A percentile compares a stretch with the other conserved stretches of the same genome.
Evolutionary conservation across 1,140 invertebrate genomes (phyloP).

Genomic region (Scaptomyza montana): DNA sequence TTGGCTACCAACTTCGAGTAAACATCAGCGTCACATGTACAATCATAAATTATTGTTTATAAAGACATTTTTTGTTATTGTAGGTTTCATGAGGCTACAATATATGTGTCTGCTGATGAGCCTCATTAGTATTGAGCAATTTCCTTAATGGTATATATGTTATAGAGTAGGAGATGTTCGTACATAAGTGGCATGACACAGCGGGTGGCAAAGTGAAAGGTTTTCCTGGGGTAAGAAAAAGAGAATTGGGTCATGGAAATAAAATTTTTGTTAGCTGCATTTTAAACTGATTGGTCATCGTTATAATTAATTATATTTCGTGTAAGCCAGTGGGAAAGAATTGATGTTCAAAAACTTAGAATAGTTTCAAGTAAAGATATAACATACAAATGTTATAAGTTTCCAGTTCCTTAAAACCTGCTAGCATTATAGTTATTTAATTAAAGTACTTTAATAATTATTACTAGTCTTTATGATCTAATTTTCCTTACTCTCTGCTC

Average conservation of each 20-base stretch:
- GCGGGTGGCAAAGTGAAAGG: constrained; percentile 39
- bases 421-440: no score
- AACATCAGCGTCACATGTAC: neutral
- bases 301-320: no score
- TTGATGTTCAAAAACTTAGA: no score
- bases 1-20: constrained; percentile 21
- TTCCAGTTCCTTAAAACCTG: no score
- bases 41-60: constrained; percentile 32
- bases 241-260: constrained; percentile 29
- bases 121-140: constrained; percentile 41
- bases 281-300: neutral
- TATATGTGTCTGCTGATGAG: constrained; percentile 33
- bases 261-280: neutral
- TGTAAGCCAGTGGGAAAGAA: no score
- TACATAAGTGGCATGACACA: constrained; percentile 17
- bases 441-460: no score
- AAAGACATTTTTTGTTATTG: constrained; percentile 24
- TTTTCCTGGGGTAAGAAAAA: constrained; percentile 15
- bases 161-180: neutral
- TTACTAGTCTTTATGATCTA: no score
- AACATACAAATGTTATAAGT: no score
- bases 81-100: constrained; percentile 3
- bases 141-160: constrained; percentile 11
- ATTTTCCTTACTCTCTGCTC: no score
- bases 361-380: no score